Conservation (phyloP, 2,888 invertebrate species). For the Ectemnius continuus region DNA sequence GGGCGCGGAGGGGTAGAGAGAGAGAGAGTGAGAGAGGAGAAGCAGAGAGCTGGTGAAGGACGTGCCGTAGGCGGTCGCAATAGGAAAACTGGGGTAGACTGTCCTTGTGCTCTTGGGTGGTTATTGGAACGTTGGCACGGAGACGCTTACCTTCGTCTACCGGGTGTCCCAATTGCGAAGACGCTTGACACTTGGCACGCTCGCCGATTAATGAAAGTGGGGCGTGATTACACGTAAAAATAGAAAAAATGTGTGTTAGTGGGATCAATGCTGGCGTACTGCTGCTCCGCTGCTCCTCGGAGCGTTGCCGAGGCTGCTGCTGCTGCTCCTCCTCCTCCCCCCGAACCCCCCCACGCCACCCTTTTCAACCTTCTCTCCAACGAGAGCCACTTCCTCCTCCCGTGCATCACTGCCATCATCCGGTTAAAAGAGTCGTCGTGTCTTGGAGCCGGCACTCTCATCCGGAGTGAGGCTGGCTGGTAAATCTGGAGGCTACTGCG, state of each 20-base stretch:
- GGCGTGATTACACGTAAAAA: constrained; percentile 39
- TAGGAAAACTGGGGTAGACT: constrained; percentile 76
- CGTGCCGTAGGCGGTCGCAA: constrained; percentile 71
- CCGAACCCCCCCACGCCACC: background rate
- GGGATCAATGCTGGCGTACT: background rate
- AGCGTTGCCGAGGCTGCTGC: too few relatives aligned
- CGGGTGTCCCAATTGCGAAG: constrained; percentile 59
- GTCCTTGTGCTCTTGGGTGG: constrained; percentile 76
- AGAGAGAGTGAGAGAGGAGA: too few relatives aligned
- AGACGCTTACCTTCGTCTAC: constrained; percentile 70
- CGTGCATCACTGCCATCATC: too few relatives aligned
- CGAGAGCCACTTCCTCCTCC: background rate
- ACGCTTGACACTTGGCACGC: constrained; percentile 51
- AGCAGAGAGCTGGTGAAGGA: constrained; percentile 52
- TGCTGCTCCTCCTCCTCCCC: background rate
- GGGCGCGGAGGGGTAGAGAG: too few relatives aligned
- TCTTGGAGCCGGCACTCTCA: background rate
- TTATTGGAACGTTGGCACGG: constrained; percentile 77
- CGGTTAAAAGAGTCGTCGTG: background rate
- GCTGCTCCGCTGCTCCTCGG: background rate
- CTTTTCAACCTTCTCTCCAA: background rate
- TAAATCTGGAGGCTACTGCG: too few relatives aligned
- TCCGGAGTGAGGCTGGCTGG: background rate
- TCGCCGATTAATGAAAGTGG: constrained; percentile 41
- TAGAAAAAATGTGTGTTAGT: constrained; percentile 17